Base-by-base conservation (phyloP, 2,888 invertebrate genomes). In the Drepanosiphum platanoidis region DNA sequence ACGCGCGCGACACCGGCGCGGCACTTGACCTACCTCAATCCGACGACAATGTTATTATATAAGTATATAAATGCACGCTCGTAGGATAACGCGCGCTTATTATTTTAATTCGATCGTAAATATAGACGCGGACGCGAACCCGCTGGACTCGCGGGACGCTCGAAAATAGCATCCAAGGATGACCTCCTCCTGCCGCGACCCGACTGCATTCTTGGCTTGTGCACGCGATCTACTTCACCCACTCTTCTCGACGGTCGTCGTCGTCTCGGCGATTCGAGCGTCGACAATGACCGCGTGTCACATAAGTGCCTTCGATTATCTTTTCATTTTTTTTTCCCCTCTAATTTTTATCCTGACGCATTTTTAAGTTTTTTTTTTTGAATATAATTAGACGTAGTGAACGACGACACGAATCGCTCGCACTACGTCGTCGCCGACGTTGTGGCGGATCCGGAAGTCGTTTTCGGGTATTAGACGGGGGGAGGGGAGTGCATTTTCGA, bases 381-480 rank as follows among this genome's bases (percentile, higher is more conserved):
- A n/a, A n/a, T n/a, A 82, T 82, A 64, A 82, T 82, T 82, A 82
- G 82, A 82, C 32, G 71, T n/a, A n/a, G n/a, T 15, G 80, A 66
- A 66, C 66, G 32, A 66, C 42, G 66, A 64, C 27, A 18, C 22
- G n/a, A 42, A 66, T 66, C 64, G 71, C 58, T 58, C 36, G 34
- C 61, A 18, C 13, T 4, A 8, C 70, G 36, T 70, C n/a, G 52
- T 13, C 58, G 27, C 30, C 22, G 5, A 7, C 39, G n/a, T n/a
- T n/a, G n/a, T n/a, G n/a, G n/a, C n/a, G n/a, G n/a, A n/a, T n/a
- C n/a, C n/a, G n/a, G n/a, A n/a, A n/a, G n/a, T n/a, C n/a, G n/a
- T n/a, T n/a, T n/a, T n/a, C n/a, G n/a, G n/a, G n/a, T n/a, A n/a
- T n/a, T n/a, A n/a, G n/a, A n/a, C n/a, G n/a, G n/a, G n/a, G n/a